Percentiles rank a stretch among this genome's conserved stretches.
These are phyloP conservation scores for Drosophila pruinosa DNA, from an alignment of 1,140 invertebrate species.

Conservation along the genomic window DNA sequence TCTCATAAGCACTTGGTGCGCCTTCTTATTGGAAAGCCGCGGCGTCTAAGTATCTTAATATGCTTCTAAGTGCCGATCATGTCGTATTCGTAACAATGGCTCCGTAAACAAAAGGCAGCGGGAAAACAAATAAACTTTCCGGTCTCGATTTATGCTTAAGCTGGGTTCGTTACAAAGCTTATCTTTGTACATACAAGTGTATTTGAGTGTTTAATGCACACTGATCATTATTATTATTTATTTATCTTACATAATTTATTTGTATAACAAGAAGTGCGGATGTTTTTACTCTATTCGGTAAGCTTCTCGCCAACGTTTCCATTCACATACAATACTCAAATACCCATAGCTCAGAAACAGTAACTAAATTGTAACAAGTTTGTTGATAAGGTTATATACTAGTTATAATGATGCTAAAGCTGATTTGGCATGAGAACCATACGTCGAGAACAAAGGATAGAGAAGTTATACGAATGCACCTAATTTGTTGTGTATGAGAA, in stretches of 20 bases:
- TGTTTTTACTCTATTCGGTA: no score
- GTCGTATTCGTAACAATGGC: conserved; percentile 28
- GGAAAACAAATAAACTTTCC: conserved; percentile 22
- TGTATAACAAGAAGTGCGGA: no score
- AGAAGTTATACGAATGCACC: conserved; percentile 6
- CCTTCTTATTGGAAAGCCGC: conserved; percentile 24
- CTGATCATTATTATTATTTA: not conserved
- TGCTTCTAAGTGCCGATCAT: conserved; percentile 14
- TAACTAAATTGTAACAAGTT: conserved; percentile 23
- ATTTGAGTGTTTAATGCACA: not conserved
- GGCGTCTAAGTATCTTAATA: not conserved
- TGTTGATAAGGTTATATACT: conserved; percentile 31
- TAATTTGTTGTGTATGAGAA: conserved; percentile 6
- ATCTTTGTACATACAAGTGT: not conserved
- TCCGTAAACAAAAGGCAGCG: conserved; percentile 10
- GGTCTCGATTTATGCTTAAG: not conserved
- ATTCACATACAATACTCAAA: not conserved
- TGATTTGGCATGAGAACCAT: conserved; percentile 12
- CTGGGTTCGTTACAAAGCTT: not conserved
- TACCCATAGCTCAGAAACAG: not conserved
- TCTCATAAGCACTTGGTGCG: not conserved
- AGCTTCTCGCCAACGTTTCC: not conserved
- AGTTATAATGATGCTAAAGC: not conserved
- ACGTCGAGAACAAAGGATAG: conserved; percentile 4
- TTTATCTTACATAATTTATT: not conserved